Base-by-base conservation (phyloP, 2,888 invertebrate genomes). In the Hemithea aestivaria region DNA sequence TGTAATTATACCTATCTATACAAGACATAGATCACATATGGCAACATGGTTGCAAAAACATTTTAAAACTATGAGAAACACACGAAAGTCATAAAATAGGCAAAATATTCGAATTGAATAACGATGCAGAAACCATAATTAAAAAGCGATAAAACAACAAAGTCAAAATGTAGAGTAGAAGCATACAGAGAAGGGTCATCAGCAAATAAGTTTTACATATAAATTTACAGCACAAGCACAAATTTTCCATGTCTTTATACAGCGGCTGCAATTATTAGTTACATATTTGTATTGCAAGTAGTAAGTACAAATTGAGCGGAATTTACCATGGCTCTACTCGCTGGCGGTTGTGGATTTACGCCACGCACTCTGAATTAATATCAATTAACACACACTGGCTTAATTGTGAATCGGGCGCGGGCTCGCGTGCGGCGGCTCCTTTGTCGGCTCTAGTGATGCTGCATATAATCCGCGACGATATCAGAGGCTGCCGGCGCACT, bases 371-470 rank as follows among this genome's bases (percentile, higher is more conserved):
- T 66, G 76, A 78, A 83, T 87, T 87, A 85, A 83, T 84, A 82
- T 78, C 84, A 87, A 85, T 87, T 87, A 85, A 82, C 84, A 80
- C 83, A 84, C 83, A 77, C 84, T 73, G 81, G 74, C 80, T 81
- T 85, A 85, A 85, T 85, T 82, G 83, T 82, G 83, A 79, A 78
- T 81, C 82, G 76, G 76, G 79, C 69, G 66, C 65, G 70, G 70
- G 73, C 69, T 82, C 83, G 84, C 85, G 84, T 84, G 85, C 80
- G 81, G 83, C 84, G 83, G 81, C 63, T 54, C 57, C 83, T 87
- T 87, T 87, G 87, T 80, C 81, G 83, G 84, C 67, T 50, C 55
- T 57, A 67, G 60, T 64, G 67, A 69, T 61, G 65, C 62, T 60
- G 61, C 56, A 56, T 65, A 66, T 71, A 74, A 77, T 80, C 78